Evolutionary conservation across 2,888 invertebrate genomes (phyloP).

Genomic region (Iphiclides podalirius): DNA sequence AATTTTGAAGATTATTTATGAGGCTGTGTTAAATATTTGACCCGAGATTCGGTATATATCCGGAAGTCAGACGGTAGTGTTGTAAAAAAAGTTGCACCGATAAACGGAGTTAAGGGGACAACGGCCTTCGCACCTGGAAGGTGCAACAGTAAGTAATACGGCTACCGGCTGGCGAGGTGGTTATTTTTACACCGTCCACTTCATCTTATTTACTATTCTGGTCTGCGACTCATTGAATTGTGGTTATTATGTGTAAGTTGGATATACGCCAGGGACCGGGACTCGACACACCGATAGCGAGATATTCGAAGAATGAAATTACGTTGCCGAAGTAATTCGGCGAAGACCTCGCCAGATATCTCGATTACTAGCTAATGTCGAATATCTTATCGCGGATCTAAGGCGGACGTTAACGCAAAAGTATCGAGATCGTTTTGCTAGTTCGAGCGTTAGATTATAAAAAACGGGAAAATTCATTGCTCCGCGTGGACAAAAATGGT

Average conservation of each 20-base stretch:
- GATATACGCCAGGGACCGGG: conserved; percentile 70
- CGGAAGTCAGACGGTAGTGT: too few relatives aligned
- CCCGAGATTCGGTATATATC: too few relatives aligned
- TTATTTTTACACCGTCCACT: conserved; percentile 76
- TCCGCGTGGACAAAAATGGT: conserved; percentile 33
- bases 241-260: conserved; percentile 80
- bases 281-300: conserved; percentile 67
- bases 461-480: too few relatives aligned
- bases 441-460: too few relatives aligned
- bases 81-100: not conserved
- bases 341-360: conserved; percentile 27
- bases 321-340: conserved; percentile 55
- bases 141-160: conserved; percentile 67
- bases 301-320: conserved; percentile 71
- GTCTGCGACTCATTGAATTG: conserved; percentile 80
- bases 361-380: too few relatives aligned
- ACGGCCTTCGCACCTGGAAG: conserved; percentile 74
- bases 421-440: too few relatives aligned
- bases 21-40: too few relatives aligned
- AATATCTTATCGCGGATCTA: too few relatives aligned
- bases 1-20: too few relatives aligned
- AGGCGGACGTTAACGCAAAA: too few relatives aligned
- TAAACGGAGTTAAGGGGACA: conserved; percentile 47
- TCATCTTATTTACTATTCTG: conserved; percentile 80
- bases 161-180: conserved; percentile 70